These are phyloP conservation scores for Dasyprocta punctata DNA, from an alignment of 2,113 vertebrate genomes.

Conservation along the genomic window DNA sequence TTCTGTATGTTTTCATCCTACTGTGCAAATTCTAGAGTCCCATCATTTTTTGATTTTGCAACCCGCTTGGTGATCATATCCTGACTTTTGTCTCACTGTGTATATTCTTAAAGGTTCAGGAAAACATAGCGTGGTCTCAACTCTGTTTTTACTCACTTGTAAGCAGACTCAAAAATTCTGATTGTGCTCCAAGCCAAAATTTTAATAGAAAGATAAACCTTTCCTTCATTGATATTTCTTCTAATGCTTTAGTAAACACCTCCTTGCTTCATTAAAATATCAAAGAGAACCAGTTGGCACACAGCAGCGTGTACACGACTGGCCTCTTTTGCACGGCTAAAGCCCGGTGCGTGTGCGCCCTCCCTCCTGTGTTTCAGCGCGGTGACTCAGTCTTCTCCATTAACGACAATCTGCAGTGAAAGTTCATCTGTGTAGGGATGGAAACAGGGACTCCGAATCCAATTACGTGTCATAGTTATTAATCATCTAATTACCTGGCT, in stretches of 20 bases:
- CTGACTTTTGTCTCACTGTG: background rate
- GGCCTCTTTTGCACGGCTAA: background rate
- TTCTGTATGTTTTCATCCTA: background rate
- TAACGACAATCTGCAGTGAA: background rate
- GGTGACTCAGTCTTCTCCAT: background rate
- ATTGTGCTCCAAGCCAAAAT: background rate
- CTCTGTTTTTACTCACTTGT: background rate
- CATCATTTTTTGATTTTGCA: background rate
- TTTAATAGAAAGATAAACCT: background rate
- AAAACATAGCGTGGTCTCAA: background rate
- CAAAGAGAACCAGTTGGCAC: background rate
- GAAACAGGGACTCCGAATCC: background rate
- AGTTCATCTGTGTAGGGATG: background rate
- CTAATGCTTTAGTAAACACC: background rate
- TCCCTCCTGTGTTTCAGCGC: background rate
- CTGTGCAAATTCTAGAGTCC: background rate
- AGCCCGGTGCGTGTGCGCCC: rapidly evolving
- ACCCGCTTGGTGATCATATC: background rate
- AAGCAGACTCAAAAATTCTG: background rate
- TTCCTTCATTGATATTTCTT: background rate
- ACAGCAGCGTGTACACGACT: rapidly evolving
- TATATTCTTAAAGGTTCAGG: background rate
- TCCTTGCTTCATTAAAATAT: background rate
- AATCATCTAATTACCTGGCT: constrained; percentile 52
- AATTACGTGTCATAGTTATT: background rate